Percentiles rank a stretch among this genome's conserved stretches.
These are phyloP conservation scores for Balearica regulorum DNA, from an alignment of 2,797 vertebrate species.

Conservation along the genomic window DNA sequence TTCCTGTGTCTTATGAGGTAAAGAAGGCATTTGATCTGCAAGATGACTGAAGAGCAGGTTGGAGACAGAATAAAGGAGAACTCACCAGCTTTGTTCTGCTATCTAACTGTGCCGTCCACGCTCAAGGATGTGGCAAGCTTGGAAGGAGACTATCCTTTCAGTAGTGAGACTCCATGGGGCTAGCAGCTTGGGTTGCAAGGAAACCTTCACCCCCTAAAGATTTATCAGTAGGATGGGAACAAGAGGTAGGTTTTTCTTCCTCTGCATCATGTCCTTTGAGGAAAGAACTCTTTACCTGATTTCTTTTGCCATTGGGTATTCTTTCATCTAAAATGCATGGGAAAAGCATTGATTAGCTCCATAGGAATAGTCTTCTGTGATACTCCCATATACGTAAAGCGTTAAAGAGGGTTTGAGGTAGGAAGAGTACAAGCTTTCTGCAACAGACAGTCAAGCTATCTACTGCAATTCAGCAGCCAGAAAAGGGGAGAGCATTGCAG, in stretches of 20 bases:
- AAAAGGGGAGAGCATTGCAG: not conserved
- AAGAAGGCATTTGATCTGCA: not conserved
- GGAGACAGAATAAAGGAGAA: not conserved
- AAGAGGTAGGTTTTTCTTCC: not conserved
- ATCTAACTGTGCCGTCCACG: conserved; percentile 28
- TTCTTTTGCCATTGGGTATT: not conserved
- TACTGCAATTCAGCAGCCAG: not conserved
- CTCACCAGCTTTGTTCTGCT: conserved; percentile 49
- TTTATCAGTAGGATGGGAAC: not conserved
- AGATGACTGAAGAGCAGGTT: not conserved
- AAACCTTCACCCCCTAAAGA: not conserved
- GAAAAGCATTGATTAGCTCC: not conserved
- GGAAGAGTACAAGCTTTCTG: not conserved
- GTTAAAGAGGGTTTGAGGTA: not conserved
- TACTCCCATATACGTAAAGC: not conserved
- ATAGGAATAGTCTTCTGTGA: not conserved
- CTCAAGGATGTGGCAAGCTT: not conserved
- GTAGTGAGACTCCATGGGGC: conserved; percentile 14
- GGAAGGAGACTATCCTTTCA: conserved; percentile 48
- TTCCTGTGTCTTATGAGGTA: not conserved
- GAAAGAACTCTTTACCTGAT: not conserved
- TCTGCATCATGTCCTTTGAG: not conserved
- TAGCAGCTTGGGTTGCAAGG: not conserved
- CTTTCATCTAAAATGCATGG: not conserved
- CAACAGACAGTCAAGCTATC: not conserved